Evolutionary conservation across 2,888 invertebrate species (phyloP).

Genomic region (Rhagonycha lutea): DNA sequence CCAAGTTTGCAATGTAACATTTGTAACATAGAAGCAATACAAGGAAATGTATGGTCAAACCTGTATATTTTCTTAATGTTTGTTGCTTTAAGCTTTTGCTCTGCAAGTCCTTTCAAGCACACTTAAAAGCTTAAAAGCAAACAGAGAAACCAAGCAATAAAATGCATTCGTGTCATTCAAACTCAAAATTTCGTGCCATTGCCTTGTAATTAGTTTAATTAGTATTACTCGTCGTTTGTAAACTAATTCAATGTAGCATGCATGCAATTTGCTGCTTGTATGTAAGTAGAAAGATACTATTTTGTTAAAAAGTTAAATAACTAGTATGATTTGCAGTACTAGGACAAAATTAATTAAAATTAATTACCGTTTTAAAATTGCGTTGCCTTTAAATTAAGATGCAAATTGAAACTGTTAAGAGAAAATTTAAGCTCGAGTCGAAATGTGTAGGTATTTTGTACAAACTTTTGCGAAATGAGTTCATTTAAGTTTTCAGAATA

Average conservation of each 20-base stretch:
- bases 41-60: background rate
- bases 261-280: background rate
- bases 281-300: background rate
- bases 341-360: background rate
- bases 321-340: background rate
- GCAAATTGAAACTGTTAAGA: background rate
- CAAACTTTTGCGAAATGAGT: background rate
- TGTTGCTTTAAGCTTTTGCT: background rate
- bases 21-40: background rate
- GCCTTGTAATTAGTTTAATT: background rate
- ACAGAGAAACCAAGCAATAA: background rate
- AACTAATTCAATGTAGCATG: background rate
- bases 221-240: background rate
- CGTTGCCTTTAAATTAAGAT: background rate
- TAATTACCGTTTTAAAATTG: background rate
- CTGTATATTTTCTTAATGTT: background rate
- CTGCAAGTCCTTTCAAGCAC: background rate
- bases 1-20: background rate
- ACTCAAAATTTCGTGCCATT: background rate
- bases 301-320: background rate
- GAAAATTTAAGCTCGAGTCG: background rate
- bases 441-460: background rate
- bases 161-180: conserved; percentile 1
- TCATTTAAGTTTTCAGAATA: background rate
- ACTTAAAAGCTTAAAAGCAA: background rate